These are phyloP conservation scores for Magallana ariakensis DNA, from an alignment of 1,140 invertebrate genomes.

Conservation along the genomic window DNA sequence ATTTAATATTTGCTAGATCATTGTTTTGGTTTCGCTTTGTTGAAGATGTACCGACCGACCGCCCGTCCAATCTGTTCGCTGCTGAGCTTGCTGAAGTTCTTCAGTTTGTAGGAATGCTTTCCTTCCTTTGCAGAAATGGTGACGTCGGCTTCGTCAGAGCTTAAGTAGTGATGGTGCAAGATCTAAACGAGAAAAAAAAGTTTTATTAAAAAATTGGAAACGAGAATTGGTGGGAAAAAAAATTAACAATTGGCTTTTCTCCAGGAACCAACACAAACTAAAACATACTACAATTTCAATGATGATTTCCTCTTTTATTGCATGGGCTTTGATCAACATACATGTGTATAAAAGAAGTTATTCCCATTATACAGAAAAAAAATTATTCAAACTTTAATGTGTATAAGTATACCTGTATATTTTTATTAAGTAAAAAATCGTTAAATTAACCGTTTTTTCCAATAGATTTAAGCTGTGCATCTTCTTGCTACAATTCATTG, in stretches of 20 bases:
- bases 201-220: no score
- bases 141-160: neutral
- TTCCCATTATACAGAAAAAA: neutral
- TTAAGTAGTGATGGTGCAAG: neutral
- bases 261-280: neutral
- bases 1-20: no score
- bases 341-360: neutral
- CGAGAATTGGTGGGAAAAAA: no score
- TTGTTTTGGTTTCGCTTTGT: neutral
- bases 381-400: neutral
- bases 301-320: slow-evolving; percentile 1
- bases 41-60: neutral
- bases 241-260: neutral
- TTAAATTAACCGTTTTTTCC: neutral
- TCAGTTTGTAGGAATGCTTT: neutral
- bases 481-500: no score
- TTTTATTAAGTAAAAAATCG: neutral
- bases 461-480: no score
- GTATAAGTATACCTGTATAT: neutral
- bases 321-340: no score
- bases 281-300: neutral
- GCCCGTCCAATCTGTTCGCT: neutral
- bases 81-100: neutral
- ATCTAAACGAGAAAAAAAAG: neutral
- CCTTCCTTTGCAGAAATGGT: neutral